Percentiles rank a stretch among this genome's conserved stretches.
These are phyloP conservation scores for Drosophila anomalipes DNA, from an alignment of 2,888 invertebrate species.

Conservation along the genomic window DNA sequence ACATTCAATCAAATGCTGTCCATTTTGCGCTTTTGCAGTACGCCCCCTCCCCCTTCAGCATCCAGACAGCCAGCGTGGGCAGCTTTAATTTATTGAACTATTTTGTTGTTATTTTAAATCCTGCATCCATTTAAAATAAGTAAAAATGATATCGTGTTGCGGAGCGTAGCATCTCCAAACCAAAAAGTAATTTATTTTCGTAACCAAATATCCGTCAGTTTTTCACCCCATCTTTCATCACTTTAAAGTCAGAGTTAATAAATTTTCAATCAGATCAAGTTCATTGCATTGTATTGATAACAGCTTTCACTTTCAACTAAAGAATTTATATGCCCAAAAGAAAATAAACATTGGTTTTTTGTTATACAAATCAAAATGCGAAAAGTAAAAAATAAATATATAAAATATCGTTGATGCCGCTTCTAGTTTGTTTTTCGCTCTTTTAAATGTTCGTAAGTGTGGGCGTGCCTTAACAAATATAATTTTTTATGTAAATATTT, in stretches of 20 bases:
- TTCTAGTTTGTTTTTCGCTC: background rate
- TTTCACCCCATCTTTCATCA: background rate
- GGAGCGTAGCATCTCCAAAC: background rate
- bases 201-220: background rate
- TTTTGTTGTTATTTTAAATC: background rate
- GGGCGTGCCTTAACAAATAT: slow-evolving; percentile 14
- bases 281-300: background rate
- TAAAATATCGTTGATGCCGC: slow-evolving; percentile 19
- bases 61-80: slow-evolving; percentile 54
- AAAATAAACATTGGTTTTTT: slow-evolving; percentile 58
- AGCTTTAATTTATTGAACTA: slow-evolving; percentile 50
- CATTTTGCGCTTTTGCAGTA: slow-evolving; percentile 8
- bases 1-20: slow-evolving; percentile 62
- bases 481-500: slow-evolving; percentile 4
- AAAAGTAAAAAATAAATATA: slow-evolving; percentile 17
- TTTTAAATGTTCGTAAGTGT: slow-evolving; percentile 16
- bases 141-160: background rate
- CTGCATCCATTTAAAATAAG: background rate
- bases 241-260: background rate
- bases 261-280: background rate
- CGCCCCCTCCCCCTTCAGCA: slow-evolving; percentile 7
- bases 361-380: slow-evolving; percentile 23
- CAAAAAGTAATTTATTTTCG: background rate
- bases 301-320: slow-evolving; percentile 75
- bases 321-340: slow-evolving; percentile 58